These are phyloP conservation scores for Tetranychus cinnabarinus DNA, from an alignment of 1,140 invertebrate genomes.

Conservation along the genomic window DNA sequence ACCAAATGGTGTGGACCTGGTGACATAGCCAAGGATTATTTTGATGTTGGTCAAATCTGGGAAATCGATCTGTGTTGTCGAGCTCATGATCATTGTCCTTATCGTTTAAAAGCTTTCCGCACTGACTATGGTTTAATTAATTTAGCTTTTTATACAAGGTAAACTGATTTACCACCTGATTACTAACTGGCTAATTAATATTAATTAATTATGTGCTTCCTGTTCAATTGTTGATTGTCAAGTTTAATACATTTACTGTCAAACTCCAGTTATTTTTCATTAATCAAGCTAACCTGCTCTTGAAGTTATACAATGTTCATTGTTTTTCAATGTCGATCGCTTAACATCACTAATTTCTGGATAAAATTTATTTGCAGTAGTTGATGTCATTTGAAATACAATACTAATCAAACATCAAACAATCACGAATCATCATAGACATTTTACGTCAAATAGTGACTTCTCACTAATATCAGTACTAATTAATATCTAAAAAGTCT, in stretches of 20 bases:
- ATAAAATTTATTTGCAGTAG: no score
- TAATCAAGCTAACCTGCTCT: background rate
- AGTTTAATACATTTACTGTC: background rate
- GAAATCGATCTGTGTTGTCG: slow-evolving; percentile 51
- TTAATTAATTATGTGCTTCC: background rate
- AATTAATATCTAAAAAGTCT: no score
- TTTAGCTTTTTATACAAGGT: slow-evolving; percentile 50
- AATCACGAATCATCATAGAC: no score
- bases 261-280: background rate
- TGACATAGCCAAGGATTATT: slow-evolving; percentile 35
- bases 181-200: background rate
- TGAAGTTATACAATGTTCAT: background rate
- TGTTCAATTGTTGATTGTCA: background rate
- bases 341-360: background rate
- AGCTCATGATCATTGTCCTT: slow-evolving; percentile 40
- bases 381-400: no score
- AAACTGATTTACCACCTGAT: background rate
- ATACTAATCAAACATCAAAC: no score
- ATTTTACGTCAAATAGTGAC: no score
- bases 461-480: no score
- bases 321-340: background rate
- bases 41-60: slow-evolving; percentile 37
- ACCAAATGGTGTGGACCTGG: slow-evolving; percentile 49
- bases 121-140: slow-evolving; percentile 54
- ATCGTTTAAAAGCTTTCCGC: slow-evolving; percentile 36